Base-by-base conservation (phyloP, 2,113 vertebrate species). In the Chrysochloris asiatica region DNA sequence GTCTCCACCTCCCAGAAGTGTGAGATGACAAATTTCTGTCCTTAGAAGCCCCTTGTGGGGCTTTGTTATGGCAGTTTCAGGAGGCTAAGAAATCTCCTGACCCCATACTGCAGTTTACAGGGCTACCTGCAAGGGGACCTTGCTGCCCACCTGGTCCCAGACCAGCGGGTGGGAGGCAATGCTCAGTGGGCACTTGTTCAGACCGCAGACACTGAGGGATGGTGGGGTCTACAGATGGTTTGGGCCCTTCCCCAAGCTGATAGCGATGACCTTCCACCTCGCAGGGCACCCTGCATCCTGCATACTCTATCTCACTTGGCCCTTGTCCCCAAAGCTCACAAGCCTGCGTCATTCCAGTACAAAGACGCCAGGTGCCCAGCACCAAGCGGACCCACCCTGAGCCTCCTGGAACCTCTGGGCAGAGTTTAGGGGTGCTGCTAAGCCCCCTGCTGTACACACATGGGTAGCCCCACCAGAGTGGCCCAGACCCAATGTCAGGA, bases 401-500 rank as follows among this genome's bases (percentile, higher is more conserved):
- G 22, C 43, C 54, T 30, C 21, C 21, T 3, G 83, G 47, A 43
- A 17, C 4, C 3, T 1, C 12, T 7, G 9, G 63, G 63, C 3
- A 4, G 45, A 54, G 41, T n/a, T n/a, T 17, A 7, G 12, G 56
- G 21, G 54, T 0, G 14, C 77, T 16, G 48, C n/a, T 13, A 19
- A 54, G 52, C 38, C 3, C n/a, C n/a, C n/a, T n/a, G n/a, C n/a
- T n/a, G n/a, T n/a, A n/a, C n/a, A n/a, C n/a, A n/a, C n/a, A n/a
- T n/a, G n/a, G n/a, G n/a, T n/a, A 17, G 26, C 0, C 0, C 14
- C n/a, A 54, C 52, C 3, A 13, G 50, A 2, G 4, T 26, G 17
- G 21, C 3, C 48, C 1, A 0, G n/a, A 43, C 28, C 1, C 17
- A 26, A 21, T 0, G 7, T 14, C 75, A 45, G 0, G 0, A 52